phyloP scores from a whole-genome alignment of 2,888 invertebrate genomes.

The Nomada ferruginata region DNA sequence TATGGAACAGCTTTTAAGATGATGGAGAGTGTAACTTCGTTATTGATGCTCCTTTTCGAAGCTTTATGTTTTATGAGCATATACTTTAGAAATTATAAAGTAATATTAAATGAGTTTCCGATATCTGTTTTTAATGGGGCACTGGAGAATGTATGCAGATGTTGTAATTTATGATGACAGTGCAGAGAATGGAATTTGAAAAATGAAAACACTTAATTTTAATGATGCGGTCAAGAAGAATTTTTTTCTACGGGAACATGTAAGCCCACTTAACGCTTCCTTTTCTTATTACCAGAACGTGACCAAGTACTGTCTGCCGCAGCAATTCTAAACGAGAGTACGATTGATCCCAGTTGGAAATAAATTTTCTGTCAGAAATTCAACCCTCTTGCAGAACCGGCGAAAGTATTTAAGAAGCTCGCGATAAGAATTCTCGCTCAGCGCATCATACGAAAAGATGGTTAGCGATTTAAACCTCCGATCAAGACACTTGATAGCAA shows the following conservation, averaged over 20 bases:
- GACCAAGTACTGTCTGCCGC: neutral
- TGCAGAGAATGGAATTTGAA: neutral
- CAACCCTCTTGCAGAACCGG: neutral
- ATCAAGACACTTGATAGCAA: neutral
- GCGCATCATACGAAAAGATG: neutral
- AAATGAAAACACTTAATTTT: slow-evolving; percentile 14
- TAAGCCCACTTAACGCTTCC: neutral
- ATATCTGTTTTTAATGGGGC: too few species aligned
- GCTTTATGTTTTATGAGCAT: too few species aligned
- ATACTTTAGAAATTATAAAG: too few species aligned
- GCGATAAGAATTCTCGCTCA: neutral
- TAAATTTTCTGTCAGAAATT: neutral
- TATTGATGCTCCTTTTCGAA: too few species aligned
- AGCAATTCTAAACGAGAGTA: neutral
- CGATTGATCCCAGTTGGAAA: neutral
- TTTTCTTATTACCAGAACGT: neutral
- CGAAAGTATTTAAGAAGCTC: neutral
- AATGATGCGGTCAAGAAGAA: slow-evolving; percentile 3
- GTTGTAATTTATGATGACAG: neutral
- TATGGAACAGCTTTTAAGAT: too few species aligned
- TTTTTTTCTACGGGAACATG: neutral
- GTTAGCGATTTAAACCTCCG: neutral
- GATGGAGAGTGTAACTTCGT: too few species aligned
- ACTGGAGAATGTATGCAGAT: too few species aligned
- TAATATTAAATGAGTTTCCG: too few species aligned